Conservation (phyloP, 1,140 invertebrate species). For the Pseudomyrmex dendroicus region DNA sequence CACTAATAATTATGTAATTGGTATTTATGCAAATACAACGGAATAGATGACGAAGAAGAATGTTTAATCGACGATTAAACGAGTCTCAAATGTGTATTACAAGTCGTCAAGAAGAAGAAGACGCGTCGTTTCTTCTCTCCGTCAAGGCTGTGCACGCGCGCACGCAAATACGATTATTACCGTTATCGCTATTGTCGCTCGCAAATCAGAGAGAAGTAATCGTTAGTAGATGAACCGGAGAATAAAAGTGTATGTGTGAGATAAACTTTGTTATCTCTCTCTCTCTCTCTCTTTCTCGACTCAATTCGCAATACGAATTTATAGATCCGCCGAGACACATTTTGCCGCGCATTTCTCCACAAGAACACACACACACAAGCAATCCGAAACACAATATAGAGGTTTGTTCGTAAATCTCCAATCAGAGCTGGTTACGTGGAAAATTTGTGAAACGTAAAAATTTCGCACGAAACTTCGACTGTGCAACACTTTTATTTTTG, state of each 20-base stretch:
- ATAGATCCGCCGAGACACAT: constrained; percentile 25
- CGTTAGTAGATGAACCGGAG: constrained; percentile 1
- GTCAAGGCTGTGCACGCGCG: not conserved
- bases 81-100: not conserved
- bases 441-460: too few relatives aligned
- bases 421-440: too few relatives aligned
- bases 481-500: too few relatives aligned
- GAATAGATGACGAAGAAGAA: not conserved
- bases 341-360: not conserved
- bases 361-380: too few relatives aligned
- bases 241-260: not conserved
- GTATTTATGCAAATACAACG: constrained; percentile 36
- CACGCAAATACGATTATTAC: constrained; percentile 29
- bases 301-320: constrained; percentile 25
- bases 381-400: too few relatives aligned
- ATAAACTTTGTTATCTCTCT: constrained; percentile 9
- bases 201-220: constrained; percentile 25
- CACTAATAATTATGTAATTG: constrained; percentile 51
- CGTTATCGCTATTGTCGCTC: constrained; percentile 39
- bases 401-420: too few relatives aligned
- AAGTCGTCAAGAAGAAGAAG: not conserved
- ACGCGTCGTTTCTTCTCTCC: not conserved
- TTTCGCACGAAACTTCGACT: too few relatives aligned
- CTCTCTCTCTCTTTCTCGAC: not conserved
- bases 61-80: constrained; percentile 41